phyloP scores from a whole-genome alignment of 2,888 invertebrate genomes.

The Deilephila porcellus region DNA sequence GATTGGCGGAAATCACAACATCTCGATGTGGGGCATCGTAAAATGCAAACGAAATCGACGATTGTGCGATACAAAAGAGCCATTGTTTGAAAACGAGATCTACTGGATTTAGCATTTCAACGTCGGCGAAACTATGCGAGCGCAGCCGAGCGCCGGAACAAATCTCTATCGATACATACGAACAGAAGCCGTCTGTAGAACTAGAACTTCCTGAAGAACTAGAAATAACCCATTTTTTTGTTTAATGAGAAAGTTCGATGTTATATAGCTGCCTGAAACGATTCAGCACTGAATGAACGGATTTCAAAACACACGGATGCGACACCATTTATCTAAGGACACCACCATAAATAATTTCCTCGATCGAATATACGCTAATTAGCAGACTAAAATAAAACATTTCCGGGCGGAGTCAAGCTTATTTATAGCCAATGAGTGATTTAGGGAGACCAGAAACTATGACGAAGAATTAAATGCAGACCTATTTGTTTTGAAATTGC shows the following conservation, averaged over 20 bases:
- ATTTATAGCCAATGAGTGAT: not conserved
- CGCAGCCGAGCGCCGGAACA: constrained; percentile 42
- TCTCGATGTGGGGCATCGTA: constrained; percentile 51
- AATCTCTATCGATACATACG: constrained; percentile 45
- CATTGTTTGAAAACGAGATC: constrained; percentile 64
- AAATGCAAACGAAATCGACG: constrained; percentile 62
- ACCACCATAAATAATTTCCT: constrained; percentile 2
- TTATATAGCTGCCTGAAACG: not conserved
- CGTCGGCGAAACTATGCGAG: constrained; percentile 42
- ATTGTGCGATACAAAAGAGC: constrained; percentile 59
- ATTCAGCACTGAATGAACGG: not conserved
- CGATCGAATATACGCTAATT: not conserved
- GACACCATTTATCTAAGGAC: constrained; percentile 4
- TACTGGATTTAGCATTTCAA: constrained; percentile 36
- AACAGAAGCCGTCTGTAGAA: constrained; percentile 61
- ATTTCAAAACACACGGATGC: no score
- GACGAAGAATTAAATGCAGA: no score
- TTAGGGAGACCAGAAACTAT: no score
- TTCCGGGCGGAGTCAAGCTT: not conserved
- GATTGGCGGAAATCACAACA: constrained; percentile 48
- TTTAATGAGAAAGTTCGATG: constrained; percentile 52
- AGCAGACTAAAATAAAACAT: not conserved
- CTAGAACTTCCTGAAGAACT: constrained; percentile 36
- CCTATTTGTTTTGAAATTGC: not conserved
- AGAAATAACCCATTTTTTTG: constrained; percentile 57